phyloP scores from a whole-genome alignment of 2,888 invertebrate genomes.

The Patella caerulea region DNA sequence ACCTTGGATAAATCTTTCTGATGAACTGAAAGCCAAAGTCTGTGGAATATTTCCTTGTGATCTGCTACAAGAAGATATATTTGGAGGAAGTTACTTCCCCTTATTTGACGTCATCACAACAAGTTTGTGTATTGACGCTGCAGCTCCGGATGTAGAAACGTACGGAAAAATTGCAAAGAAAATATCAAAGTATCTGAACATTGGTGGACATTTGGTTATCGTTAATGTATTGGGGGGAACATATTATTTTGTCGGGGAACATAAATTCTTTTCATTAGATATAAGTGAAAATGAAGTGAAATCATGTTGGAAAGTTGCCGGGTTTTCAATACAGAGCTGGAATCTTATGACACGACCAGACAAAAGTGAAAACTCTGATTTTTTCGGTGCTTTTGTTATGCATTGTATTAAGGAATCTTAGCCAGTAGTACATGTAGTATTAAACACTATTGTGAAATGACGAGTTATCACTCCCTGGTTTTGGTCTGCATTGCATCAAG shows the following conservation, averaged over 20 bases:
- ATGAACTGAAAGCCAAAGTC: background rate
- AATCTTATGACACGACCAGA: background rate
- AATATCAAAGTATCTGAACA: background rate
- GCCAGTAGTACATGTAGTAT: no score
- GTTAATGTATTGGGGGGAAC: background rate
- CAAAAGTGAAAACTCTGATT: background rate
- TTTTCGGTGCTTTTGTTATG: background rate
- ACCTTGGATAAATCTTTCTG: background rate
- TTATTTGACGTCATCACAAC: background rate
- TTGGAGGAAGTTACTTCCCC: background rate
- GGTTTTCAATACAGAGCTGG: background rate
- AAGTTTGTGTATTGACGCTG: background rate
- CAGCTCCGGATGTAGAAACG: background rate
- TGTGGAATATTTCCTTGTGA: background rate
- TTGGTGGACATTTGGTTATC: background rate
- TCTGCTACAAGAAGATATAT: background rate
- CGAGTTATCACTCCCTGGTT: no score
- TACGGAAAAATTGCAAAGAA: background rate
- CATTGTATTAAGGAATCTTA: background rate
- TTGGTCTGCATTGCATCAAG: no score
- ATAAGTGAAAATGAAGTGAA: background rate
- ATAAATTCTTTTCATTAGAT: background rate
- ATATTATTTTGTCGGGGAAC: background rate
- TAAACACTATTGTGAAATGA: no score
- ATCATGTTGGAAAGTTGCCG: background rate